Base-by-base conservation (phyloP, 1,140 invertebrate genomes). In the Musca vetustissima region DNA sequence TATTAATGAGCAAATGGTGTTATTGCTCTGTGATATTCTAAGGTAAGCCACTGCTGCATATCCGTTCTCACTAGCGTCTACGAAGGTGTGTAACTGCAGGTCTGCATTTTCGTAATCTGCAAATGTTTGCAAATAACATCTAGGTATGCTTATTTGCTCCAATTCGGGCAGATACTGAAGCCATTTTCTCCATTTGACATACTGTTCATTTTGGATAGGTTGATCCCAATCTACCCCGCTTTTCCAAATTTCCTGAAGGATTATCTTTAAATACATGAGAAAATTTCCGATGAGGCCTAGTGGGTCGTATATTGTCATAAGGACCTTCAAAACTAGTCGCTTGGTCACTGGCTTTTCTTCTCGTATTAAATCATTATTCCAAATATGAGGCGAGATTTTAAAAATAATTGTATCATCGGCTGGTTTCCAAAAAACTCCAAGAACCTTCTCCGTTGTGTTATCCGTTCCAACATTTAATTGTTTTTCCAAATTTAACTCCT, bases 221-320 rank as follows among this genome's bases (percentile, higher is more conserved):
- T 75, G 69, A 22, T 84, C 80, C 83, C 83, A 85, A n/a, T 73
- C 71, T 7, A 81, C 24, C 67, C 72, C 69, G 15, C 28, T 71
- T 24, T 73, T 67, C 76, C 81, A 83, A 13, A 83, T 72, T 13
- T 79, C 68, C 73, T 84, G 83, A 2, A 84, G 61, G 8, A 84
- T 55, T 11, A 83, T 81, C 72, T 82, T 84, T 19, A 71, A 61
- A 43, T 73, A 73, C 24, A 83, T 77, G 14, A 70, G 74, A 61
- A 79, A 77, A 15, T 82, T 78, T 71, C 0, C 75, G 52, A 6
- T 71, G 57, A 66, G 24, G 4, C 64, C 64, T 9, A 66, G 9
- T 3, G 64, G 64, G 25, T 66, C 64, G 22, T 43, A 66, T 13
- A 66, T 52, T 0, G 25, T 19, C 64, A 66, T 66, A 7, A 52